These are phyloP conservation scores for Nycticryphes semicollaris DNA, from an alignment of 2,113 vertebrate genomes.

Conservation along the genomic window DNA sequence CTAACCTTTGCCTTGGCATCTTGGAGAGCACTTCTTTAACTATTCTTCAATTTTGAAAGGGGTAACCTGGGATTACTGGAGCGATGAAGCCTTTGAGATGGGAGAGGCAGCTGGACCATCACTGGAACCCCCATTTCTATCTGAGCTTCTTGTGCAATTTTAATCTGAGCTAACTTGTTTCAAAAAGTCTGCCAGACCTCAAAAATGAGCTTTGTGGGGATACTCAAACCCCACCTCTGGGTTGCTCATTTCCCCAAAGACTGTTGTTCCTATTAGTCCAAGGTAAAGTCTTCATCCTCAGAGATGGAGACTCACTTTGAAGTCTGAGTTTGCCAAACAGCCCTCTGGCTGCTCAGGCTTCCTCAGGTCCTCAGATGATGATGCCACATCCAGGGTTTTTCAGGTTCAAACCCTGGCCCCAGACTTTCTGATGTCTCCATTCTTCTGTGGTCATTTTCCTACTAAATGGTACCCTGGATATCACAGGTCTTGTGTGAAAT, in stretches of 20 bases:
- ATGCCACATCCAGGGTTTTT: neutral
- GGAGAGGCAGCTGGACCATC: neutral
- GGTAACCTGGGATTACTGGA: neutral
- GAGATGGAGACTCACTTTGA: neutral
- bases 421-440: neutral
- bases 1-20: neutral
- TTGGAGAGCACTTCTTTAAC: neutral
- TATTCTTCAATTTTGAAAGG: neutral
- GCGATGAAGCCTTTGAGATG: neutral
- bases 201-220: neutral
- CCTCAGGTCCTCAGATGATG: neutral
- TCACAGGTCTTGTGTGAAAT: neutral
- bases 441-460: neutral
- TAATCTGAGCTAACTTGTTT: neutral
- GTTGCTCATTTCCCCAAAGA: neutral
- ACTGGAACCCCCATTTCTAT: neutral
- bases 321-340: neutral
- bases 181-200: neutral
- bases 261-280: neutral
- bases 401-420: neutral
- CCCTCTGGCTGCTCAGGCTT: neutral
- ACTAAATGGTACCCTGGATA: too few relatives aligned
- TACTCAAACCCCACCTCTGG: neutral
- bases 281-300: neutral
- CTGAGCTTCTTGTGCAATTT: neutral